These are phyloP conservation scores for Trogon melanurus DNA, from an alignment of 2,113 vertebrate species.

Conservation along the genomic window DNA sequence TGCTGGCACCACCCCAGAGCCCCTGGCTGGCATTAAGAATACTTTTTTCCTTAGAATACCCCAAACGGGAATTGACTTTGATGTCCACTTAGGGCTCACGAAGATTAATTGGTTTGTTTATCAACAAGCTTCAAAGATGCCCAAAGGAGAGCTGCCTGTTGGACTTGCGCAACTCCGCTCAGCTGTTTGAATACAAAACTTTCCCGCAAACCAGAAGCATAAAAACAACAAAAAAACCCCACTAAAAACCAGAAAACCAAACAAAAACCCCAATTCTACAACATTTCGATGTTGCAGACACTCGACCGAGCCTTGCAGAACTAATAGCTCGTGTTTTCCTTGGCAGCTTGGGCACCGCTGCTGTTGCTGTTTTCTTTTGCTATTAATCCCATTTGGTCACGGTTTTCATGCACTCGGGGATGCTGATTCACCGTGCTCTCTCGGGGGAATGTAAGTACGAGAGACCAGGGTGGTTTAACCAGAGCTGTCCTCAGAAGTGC, in stretches of 20 bases:
- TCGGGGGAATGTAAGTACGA: neutral
- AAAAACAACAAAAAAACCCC: neutral
- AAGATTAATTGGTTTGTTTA: neutral
- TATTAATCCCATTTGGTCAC: neutral
- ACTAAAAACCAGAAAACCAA: neutral
- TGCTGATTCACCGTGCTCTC: neutral
- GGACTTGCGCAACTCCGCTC: neutral
- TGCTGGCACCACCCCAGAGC: fast-evolving
- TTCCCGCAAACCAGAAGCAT: neutral
- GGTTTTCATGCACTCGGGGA: neutral
- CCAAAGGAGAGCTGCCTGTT: neutral
- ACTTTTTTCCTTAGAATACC: neutral
- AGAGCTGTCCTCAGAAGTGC: neutral
- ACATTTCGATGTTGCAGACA: neutral
- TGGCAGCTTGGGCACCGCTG: neutral
- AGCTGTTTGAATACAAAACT: neutral
- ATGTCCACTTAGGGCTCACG: neutral
- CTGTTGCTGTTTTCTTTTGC: neutral
- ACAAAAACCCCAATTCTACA: neutral
- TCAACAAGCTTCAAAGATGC: neutral
- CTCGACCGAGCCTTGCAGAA: neutral
- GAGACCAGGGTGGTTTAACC: neutral
- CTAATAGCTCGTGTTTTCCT: neutral
- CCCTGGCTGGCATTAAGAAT: neutral
- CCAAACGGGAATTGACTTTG: neutral